Evolutionary conservation across 1,140 invertebrate genomes (phyloP).

Genomic region (Anoplophora glabripennis): DNA sequence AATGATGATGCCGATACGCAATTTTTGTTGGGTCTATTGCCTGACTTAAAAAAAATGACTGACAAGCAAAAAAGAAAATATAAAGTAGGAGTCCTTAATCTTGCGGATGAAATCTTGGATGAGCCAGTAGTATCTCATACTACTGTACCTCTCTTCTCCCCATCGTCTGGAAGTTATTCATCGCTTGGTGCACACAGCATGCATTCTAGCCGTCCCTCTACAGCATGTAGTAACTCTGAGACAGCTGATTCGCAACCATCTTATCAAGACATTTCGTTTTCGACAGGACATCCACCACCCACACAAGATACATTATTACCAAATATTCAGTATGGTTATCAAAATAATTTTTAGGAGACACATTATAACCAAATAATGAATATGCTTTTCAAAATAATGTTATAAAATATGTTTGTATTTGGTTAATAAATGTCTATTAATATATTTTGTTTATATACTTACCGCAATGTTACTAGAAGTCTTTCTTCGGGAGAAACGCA

Average conservation of each 20-base stretch:
- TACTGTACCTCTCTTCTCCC: too few relatives aligned
- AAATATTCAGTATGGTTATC: slow-evolving; percentile 11
- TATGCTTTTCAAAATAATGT: slow-evolving; percentile 2
- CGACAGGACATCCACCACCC: slow-evolving; percentile 3
- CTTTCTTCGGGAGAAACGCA: too few relatives aligned
- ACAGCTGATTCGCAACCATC: slow-evolving; percentile 10
- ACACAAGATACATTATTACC: slow-evolving; percentile 13
- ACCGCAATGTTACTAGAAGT: too few relatives aligned
- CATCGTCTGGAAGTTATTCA: too few relatives aligned
- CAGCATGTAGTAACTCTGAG: slow-evolving; percentile 16
- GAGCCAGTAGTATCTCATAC: too few relatives aligned
- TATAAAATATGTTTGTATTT: slow-evolving; percentile 13
- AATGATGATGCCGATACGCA: too few relatives aligned
- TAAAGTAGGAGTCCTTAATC: slow-evolving; percentile 28
- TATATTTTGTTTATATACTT: too few relatives aligned
- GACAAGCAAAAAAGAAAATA: slow-evolving; percentile 25
- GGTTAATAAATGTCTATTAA: too few relatives aligned
- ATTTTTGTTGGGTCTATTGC: too few relatives aligned
- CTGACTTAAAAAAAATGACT: slow-evolving; percentile 31
- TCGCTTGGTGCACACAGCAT: too few relatives aligned
- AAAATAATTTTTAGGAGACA: slow-evolving; percentile 4
- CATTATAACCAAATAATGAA: slow-evolving; percentile 13
- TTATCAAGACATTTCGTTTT: slow-evolving; percentile 12
- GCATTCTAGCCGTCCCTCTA: too few relatives aligned
- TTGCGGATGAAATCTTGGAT: slow-evolving; percentile 22